Evolutionary conservation across 2,888 invertebrate genomes (phyloP).

Genomic region (Tinea semifulvella): DNA sequence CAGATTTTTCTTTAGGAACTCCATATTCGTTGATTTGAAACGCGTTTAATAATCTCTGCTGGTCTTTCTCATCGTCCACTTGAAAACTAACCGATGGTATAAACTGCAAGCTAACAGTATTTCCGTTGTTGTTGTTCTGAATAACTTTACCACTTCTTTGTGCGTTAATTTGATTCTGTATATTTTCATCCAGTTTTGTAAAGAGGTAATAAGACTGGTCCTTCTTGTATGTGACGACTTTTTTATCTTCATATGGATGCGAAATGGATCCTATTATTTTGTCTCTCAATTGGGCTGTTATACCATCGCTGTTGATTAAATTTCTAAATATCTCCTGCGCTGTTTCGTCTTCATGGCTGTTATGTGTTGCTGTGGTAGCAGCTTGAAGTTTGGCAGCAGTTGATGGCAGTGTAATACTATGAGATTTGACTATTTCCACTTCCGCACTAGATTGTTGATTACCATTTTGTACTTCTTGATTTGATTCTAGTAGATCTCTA

Average conservation of each 20-base stretch:
- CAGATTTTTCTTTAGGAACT: constrained; percentile 28
- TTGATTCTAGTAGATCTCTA: constrained; percentile 22
- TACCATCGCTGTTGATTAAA: constrained; percentile 38
- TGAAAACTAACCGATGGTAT: constrained; percentile 49
- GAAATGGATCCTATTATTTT: constrained; percentile 49
- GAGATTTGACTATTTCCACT: constrained; percentile 40
- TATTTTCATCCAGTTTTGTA: constrained; percentile 36
- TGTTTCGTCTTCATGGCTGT: constrained; percentile 32
- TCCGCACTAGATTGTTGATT: constrained; percentile 24
- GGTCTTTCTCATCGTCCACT: constrained; percentile 43
- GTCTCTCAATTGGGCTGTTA: constrained; percentile 50
- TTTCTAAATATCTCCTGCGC: constrained; percentile 25
- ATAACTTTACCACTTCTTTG: constrained; percentile 24
- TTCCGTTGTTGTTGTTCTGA: constrained; percentile 25
- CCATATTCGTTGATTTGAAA: constrained; percentile 44
- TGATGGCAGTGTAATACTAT: constrained; percentile 28
- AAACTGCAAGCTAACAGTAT: constrained; percentile 37
- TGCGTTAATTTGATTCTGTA: constrained; percentile 18
- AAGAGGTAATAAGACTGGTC: constrained; percentile 50
- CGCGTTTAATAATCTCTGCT: constrained; percentile 38
- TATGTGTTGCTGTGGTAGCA: constrained; percentile 17
- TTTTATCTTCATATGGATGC: constrained; percentile 47
- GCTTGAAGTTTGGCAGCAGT: constrained; percentile 33
- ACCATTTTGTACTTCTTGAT: constrained; percentile 19
- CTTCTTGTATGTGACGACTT: constrained; percentile 48